A percentile compares a stretch with the other conserved stretches of the same genome.
These are phyloP conservation scores for Sebastes glaucus DNA, from an alignment of 2,797 vertebrate genomes.

Conservation along the genomic window DNA sequence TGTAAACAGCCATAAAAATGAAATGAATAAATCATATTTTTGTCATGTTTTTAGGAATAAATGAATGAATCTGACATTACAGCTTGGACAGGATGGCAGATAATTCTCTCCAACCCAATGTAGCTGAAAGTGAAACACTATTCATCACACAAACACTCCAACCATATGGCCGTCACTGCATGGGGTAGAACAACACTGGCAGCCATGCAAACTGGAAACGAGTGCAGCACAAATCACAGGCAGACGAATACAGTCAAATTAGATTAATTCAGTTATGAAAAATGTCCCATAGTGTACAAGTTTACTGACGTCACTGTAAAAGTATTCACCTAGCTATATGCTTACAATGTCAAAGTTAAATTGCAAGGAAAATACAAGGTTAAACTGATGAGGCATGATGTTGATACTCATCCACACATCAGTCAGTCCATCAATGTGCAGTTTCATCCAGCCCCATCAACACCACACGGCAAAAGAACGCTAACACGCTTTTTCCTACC, in stretches of 20 bases:
- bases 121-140: constrained; percentile 19
- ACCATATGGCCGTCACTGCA: constrained; percentile 55
- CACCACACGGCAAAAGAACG: background rate
- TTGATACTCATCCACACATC: background rate
- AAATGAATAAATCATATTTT: too few relatives aligned
- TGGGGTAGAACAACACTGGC: constrained; percentile 39
- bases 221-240: constrained; percentile 3
- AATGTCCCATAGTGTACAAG: background rate
- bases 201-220: constrained; percentile 3
- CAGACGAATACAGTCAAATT: background rate
- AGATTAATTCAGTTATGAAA: constrained; percentile 1
- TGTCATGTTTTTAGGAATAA: too few relatives aligned
- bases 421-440: background rate
- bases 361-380: background rate
- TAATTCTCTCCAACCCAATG: background rate
- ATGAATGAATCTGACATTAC: background rate
- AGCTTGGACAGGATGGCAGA: background rate
- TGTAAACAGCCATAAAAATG: too few relatives aligned
- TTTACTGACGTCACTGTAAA: background rate
- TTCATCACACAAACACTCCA: constrained; percentile 35
- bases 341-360: background rate
- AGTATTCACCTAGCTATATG: background rate
- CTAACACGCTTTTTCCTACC: background rate
- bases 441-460: background rate
- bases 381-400: background rate